These are phyloP conservation scores for Seira sanloemensis DNA, from an alignment of 2,888 invertebrate genomes.

Conservation along the genomic window DNA sequence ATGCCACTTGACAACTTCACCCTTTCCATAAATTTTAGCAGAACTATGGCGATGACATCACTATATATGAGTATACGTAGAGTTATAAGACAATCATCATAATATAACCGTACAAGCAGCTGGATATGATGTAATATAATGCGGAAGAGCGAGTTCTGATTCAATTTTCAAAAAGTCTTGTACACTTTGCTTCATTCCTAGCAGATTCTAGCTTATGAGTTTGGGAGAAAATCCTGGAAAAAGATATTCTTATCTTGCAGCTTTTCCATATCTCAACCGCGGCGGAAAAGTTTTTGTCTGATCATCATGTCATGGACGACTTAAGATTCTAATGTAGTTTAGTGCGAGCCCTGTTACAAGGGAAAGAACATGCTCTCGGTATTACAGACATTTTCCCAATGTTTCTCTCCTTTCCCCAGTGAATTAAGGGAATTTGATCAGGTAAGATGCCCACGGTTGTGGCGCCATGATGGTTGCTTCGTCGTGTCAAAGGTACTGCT, in stretches of 20 bases:
- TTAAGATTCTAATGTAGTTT: not conserved
- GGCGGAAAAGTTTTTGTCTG: not conserved
- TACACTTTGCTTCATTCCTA: not conserved
- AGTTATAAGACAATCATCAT: not conserved
- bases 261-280: not conserved
- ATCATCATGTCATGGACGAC: not conserved
- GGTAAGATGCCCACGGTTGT: constrained; percentile 46
- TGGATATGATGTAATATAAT: not conserved
- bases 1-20: not conserved
- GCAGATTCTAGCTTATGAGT: not conserved
- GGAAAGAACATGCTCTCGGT: not conserved
- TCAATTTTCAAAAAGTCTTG: not conserved
- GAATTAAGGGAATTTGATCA: constrained; percentile 53
- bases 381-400: not conserved
- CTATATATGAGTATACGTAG: no score
- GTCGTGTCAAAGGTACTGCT: no score
- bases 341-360: not conserved
- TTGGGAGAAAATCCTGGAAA: not conserved
- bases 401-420: constrained; percentile 27
- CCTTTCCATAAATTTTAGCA: not conserved
- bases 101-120: not conserved
- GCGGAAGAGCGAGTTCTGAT: not conserved
- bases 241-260: no score
- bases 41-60: not conserved
- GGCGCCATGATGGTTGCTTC: constrained; percentile 41